Evolutionary conservation across 2,888 invertebrate genomes (phyloP).

Genomic region (Gymnocheta viridis): DNA sequence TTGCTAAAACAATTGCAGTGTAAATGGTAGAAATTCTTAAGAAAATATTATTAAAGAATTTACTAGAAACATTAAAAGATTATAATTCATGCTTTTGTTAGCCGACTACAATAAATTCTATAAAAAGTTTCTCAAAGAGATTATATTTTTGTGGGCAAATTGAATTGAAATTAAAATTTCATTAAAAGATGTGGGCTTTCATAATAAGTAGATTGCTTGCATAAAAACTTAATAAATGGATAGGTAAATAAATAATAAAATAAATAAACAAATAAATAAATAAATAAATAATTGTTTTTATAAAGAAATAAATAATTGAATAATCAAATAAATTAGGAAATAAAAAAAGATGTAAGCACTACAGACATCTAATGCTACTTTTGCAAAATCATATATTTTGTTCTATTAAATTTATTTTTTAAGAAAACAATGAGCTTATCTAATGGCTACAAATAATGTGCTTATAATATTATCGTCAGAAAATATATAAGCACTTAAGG

Average conservation of each 20-base stretch:
- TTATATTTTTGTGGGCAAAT: no score
- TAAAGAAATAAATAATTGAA: no score
- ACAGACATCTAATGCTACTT: background rate
- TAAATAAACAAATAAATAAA: no score
- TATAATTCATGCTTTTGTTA: background rate
- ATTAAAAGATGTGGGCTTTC: no score
- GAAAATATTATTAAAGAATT: background rate
- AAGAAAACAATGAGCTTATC: conserved; percentile 47
- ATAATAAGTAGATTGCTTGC: no score
- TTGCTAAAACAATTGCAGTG: background rate
- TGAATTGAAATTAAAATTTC: no score
- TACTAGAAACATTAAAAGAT: background rate
- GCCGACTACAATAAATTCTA: background rate
- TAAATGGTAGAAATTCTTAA: background rate
- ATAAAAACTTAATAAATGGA: no score
- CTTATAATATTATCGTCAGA: conserved; percentile 52
- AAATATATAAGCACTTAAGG: background rate
- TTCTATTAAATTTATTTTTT: conserved; percentile 20
- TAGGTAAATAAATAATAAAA: no score
- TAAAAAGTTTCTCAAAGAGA: background rate
- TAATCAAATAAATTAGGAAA: no score
- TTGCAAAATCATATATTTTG: background rate
- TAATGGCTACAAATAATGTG: conserved; percentile 67
- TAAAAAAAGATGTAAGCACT: no score
- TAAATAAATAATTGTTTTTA: no score